Evolutionary conservation across 2,888 invertebrate species (phyloP).

Genomic region (Timandra comae): DNA sequence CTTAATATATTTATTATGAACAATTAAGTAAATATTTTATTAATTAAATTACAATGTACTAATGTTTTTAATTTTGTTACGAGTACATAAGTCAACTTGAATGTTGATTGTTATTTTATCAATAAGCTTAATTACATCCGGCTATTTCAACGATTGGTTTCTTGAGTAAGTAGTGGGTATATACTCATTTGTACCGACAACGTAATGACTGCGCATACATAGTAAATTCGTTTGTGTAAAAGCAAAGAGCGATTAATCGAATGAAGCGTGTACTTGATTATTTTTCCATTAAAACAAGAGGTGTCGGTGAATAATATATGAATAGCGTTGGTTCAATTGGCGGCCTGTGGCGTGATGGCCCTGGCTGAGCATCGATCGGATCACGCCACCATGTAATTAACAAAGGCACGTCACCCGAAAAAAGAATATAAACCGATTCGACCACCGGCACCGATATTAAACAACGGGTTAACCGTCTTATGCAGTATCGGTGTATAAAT

Average conservation of each 20-base stretch:
- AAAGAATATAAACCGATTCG: conserved; percentile 5
- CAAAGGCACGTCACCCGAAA: conserved; percentile 27
- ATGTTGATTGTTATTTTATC: too few species aligned
- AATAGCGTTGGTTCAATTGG: conserved; percentile 36
- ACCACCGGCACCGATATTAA: not conserved
- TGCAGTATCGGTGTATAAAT: not conserved
- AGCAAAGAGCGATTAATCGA: conserved; percentile 54
- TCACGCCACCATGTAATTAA: conserved; percentile 32
- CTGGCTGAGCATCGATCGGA: conserved; percentile 46
- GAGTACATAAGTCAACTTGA: too few species aligned
- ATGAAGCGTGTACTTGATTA: conserved; percentile 54
- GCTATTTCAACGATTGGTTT: too few species aligned
- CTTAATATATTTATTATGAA: too few species aligned
- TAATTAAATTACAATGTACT: too few species aligned
- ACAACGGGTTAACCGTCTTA: not conserved
- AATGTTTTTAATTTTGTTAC: too few species aligned
- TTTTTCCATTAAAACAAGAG: conserved; percentile 48
- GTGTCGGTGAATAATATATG: conserved; percentile 52
- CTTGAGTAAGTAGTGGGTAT: conserved; percentile 23
- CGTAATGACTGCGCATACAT: conserved; percentile 27
- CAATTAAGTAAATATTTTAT: too few species aligned
- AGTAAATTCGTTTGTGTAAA: conserved; percentile 38
- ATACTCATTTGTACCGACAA: conserved; percentile 7
- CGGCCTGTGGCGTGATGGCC: conserved; percentile 43
- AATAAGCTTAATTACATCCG: too few species aligned